Evolutionary conservation across 2,113 vertebrate genomes (phyloP), one percentile per base, ranked within the genome.

Genomic region (Cisticola juncidis): DNA sequence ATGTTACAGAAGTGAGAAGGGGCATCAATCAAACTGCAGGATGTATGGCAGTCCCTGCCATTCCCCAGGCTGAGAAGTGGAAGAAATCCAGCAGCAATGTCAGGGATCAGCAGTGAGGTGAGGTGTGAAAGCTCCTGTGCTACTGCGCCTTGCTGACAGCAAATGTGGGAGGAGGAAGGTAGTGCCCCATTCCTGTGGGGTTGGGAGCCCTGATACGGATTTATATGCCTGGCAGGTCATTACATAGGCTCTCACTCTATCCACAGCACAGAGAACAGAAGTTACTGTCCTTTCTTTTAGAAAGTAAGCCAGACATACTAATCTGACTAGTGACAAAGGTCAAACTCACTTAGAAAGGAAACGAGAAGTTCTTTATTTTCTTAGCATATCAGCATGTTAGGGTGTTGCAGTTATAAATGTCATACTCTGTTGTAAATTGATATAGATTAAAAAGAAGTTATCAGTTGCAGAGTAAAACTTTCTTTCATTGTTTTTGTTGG

Each of bases 61-160:
- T 24, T 22, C 4, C 12, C 11, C 4, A 31, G 23, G 40, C 26
- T 48, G 42, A 24, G n/a, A 60, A 57, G 17, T 4, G 25, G 28
- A 45, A 53, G 18, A 61, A 33, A 29, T 26, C 25, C n/a, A 88
- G 53, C 20, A 54, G 83, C n/a, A 64, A 21, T 11, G 14, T 19
- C 20, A 23, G 38, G 31, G 69, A 48, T 26, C 15, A 54, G 38
- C 38, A 35, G 15, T 0, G 1, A 48, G 53, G 23, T 23, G 18
- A 56, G 28, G 47, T 35, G 12, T 20, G 28, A 81, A 40, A 73
- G 25, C 14, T 82, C 51, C 48, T 38, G 48, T 0, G 0, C 11
- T 50, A 25, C 9, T 36, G 33, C 1, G 2, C 2, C 2, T 26
- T 42, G 35, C 12, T 47, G 53, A 47, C 35, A 66, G 66, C 11